A percentile compares a stretch with the other conserved stretches of the same genome.
Conservation (phyloP, 2,888 invertebrate species). For the Netelia melanura region DNA sequence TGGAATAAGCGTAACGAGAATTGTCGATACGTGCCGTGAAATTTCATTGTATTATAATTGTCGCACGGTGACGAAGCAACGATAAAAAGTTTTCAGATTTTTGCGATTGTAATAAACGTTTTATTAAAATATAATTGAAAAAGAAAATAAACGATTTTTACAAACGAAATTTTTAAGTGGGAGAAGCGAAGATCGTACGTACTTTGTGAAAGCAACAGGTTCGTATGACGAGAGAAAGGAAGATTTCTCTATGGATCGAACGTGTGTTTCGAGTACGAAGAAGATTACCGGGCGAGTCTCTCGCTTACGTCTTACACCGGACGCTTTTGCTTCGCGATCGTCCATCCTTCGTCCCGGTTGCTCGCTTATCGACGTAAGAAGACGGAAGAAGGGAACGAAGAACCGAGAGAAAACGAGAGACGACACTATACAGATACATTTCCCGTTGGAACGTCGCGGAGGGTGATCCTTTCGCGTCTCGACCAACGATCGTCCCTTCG, state of each 20-base stretch:
- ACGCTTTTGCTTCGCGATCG: conserved; percentile 13
- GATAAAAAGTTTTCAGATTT: no score
- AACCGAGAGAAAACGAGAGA: conserved; percentile 1
- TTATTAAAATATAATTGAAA: background rate
- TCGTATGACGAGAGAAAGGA: conserved; percentile 38
- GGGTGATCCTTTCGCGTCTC: conserved; percentile 48
- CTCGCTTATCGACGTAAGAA: background rate
- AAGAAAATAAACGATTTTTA: conserved; percentile 3
- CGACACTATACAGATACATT: conserved; percentile 10
- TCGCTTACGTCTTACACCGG: conserved; percentile 31
- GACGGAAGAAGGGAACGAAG: conserved; percentile 22
- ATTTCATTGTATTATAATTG: conserved; percentile 38
- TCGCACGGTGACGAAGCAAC: conserved; percentile 4
- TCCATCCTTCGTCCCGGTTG: conserved; percentile 16
- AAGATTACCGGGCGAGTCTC: conserved; percentile 36
- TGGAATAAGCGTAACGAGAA: conserved; percentile 42
- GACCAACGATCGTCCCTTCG: conserved; percentile 35
- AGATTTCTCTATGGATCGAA: background rate
- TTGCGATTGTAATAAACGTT: no score
- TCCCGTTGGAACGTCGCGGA: conserved; percentile 32
- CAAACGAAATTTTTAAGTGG: no score
- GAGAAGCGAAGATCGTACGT: no score
- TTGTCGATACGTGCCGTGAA: conserved; percentile 42
- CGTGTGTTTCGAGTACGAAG: conserved; percentile 34
- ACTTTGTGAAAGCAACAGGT: conserved; percentile 23